phyloP scores from a whole-genome alignment of 1,140 invertebrate species.

The Panagrolaimus sp. region DNA sequence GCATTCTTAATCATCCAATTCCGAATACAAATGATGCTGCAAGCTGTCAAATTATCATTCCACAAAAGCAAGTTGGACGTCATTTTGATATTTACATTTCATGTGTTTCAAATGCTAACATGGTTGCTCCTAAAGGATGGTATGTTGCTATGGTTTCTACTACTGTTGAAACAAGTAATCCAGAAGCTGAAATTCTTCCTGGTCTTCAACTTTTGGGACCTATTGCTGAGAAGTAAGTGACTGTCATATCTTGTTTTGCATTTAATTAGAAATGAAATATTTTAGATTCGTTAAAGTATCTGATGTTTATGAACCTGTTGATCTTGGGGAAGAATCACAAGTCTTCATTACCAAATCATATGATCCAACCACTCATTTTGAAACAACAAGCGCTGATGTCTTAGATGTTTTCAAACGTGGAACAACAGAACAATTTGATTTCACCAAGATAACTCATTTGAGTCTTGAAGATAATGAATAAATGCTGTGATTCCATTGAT shows the following conservation, averaged over 20 bases:
- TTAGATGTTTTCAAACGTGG: slow-evolving; percentile 92
- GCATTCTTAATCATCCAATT: slow-evolving; percentile 92
- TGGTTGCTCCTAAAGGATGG: slow-evolving; percentile 92
- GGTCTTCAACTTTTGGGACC: slow-evolving; percentile 84
- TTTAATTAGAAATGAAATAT: slow-evolving; percentile 12
- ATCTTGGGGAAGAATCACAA: slow-evolving; percentile 79
- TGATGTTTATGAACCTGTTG: slow-evolving; percentile 85
- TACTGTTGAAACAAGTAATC: slow-evolving; percentile 93
- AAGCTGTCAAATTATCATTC: slow-evolving; percentile 99
- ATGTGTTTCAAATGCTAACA: slow-evolving; percentile 88
- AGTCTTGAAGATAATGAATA: slow-evolving; percentile 53
- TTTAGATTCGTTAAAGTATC: slow-evolving; percentile 67
- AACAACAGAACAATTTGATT: slow-evolving; percentile 95
- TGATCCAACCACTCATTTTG: slow-evolving; percentile 95
- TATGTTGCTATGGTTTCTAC: slow-evolving; percentile 98
- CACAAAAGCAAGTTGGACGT: slow-evolving; percentile 85
- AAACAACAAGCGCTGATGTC: slow-evolving; percentile 95
- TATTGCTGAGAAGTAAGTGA: slow-evolving; percentile 82
- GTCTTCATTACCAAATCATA: slow-evolving; percentile 62
- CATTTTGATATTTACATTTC: slow-evolving; percentile 89
- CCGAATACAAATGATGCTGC: slow-evolving; percentile 85
- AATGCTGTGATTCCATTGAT: not conserved
- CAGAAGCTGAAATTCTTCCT: slow-evolving; percentile 86
- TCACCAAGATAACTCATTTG: slow-evolving; percentile 65
- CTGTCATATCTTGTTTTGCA: not conserved